Conservation (phyloP, 2,113 vertebrate genomes). For the Mastomys natalensis region DNA sequence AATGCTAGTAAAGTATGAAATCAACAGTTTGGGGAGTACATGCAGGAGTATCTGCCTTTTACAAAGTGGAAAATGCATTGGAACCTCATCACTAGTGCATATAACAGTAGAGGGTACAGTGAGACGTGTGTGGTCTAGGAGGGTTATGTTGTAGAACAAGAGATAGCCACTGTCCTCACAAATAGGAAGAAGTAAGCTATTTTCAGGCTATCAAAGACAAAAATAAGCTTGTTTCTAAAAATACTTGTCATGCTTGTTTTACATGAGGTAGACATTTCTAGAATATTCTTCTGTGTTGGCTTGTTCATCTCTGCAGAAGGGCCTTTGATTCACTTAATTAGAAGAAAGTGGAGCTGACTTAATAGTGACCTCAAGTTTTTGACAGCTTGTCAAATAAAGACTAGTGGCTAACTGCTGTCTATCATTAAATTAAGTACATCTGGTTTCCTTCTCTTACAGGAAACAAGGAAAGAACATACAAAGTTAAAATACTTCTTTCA, state of each 20-base stretch:
- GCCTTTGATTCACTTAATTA: constrained; percentile 17
- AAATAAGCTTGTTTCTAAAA: not conserved
- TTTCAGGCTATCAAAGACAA: not conserved
- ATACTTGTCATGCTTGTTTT: not conserved
- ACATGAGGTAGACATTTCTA: not conserved
- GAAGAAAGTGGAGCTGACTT: constrained; percentile 35
- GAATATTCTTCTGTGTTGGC: not conserved
- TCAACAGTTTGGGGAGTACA: not conserved
- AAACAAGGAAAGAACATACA: not conserved
- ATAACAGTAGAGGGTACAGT: not conserved
- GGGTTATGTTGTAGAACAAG: not conserved
- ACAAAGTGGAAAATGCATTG: not conserved
- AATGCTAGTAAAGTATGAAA: constrained; percentile 55
- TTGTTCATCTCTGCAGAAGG: not conserved
- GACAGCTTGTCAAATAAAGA: constrained; percentile 22
- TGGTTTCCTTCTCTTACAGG: not conserved
- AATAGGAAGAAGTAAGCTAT: not conserved
- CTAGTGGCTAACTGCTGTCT: not conserved
- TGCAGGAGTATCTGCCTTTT: not conserved
- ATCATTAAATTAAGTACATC: not conserved
- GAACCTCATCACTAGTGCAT: not conserved
- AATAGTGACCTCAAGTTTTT: constrained; percentile 31
- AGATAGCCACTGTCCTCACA: not conserved
- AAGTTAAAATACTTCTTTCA: not conserved
- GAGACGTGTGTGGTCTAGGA: not conserved